Evolutionary conservation across 2,888 invertebrate species (phyloP), one percentile per base, ranked within the genome.

Genomic region (Dexiosoma caninum): DNA sequence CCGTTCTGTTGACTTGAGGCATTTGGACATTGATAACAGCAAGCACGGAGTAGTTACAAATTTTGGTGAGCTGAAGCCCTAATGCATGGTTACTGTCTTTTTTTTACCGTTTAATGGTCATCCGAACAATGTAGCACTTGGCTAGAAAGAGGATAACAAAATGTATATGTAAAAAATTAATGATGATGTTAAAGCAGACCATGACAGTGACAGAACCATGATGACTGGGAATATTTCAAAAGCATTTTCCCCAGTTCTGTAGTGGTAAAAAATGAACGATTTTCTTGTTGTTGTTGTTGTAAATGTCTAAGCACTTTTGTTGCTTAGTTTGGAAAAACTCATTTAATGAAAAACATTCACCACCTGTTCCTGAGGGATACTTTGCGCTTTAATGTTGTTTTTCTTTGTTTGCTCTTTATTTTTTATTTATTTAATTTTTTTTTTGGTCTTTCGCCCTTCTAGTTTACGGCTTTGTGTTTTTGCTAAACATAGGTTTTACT

Each of bases 1-100:
- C 2, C 40, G 0, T 42, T 14, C 16, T 27, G 7, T 40, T 40
- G 27, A 37, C 7, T 53, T 64, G 14, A 53, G 32, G 27, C 44
- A 60, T 77, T 77, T 57, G 57, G 70, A 64, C 77, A 77, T 62
- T 62, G 77, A 77, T 42, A 70, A 64, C 55, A 70, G 59, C 0
- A 53, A 70, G 46, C n/a, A 5, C n/a, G 16, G 40, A 12, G n/a
- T n/a, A 40, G 40, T 42, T 14, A 16, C 42, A 42, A 6, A 5
- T 27, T 27, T 27, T 16, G 8, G 42, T 16, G 42, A 44, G 8
- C 9, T 44, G 9, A 2, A 5, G 5, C 9, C 9, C 10, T 19
- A 44, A 8, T 1, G 16, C 42, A 8, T 12, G 14, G 27, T 57
- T 35, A 10, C 7, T 40, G 42, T 37, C 21, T 44, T 46, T 70